Evolutionary conservation across 1,140 invertebrate genomes (phyloP).

Genomic region (Palaemon carinicauda): DNA sequence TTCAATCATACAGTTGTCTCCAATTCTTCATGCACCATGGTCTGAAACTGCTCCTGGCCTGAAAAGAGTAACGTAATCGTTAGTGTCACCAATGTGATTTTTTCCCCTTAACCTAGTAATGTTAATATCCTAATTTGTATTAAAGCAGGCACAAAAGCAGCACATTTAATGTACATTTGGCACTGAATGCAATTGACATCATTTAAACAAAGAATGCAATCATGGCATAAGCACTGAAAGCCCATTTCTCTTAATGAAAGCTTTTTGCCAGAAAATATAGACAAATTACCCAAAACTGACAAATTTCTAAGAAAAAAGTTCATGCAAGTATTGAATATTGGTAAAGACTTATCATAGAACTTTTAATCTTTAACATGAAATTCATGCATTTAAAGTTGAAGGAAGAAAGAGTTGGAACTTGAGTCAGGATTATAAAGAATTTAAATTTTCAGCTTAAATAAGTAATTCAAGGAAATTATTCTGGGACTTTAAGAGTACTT

Average conservation of each 20-base stretch:
- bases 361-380: too few relatives aligned
- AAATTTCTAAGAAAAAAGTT: conserved; percentile 12
- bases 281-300: conserved; percentile 18
- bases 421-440: too few relatives aligned
- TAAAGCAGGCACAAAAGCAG: conserved; percentile 52
- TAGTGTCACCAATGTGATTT: background rate
- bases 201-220: conserved; percentile 41
- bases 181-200: conserved; percentile 47
- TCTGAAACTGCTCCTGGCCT: conserved; percentile 60
- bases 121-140: background rate
- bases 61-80: conserved; percentile 9
- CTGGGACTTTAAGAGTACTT: background rate
- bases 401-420: too few relatives aligned
- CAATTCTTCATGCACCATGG: conserved; percentile 51
- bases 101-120: background rate
- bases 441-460: too few relatives aligned
- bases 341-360: background rate
- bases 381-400: too few relatives aligned
- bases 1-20: conserved; percentile 57
- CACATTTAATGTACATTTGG: conserved; percentile 39
- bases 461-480: background rate
- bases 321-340: conserved; percentile 29
- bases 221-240: conserved; percentile 47
- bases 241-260: conserved; percentile 28
- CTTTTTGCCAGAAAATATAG: conserved; percentile 38